These are phyloP conservation scores for Chloroclysta siterata DNA, from an alignment of 2,888 invertebrate genomes.

Conservation along the genomic window DNA sequence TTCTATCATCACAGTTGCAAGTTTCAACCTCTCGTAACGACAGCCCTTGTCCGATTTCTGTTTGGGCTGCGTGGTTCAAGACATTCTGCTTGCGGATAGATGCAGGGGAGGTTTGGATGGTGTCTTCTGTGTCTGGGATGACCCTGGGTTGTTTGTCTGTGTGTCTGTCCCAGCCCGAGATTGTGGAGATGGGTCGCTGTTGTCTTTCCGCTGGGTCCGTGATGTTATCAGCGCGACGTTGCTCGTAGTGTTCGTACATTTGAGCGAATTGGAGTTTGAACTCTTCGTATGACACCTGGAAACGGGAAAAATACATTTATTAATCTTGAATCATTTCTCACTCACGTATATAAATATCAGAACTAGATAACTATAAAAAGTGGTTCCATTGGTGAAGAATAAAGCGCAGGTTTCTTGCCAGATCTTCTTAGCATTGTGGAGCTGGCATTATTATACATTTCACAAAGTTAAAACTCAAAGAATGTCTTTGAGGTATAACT, in stretches of 20 bases:
- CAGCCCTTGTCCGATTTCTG: slow-evolving; percentile 76
- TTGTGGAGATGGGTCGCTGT: slow-evolving; percentile 97
- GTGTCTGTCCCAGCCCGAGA: slow-evolving; percentile 95
- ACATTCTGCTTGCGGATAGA: slow-evolving; percentile 59
- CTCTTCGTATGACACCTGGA: slow-evolving; percentile 97
- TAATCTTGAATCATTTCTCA: too few relatives aligned
- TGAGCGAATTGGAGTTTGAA: slow-evolving; percentile 98
- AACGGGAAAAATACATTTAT: slow-evolving; percentile 24
- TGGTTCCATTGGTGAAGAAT: too few relatives aligned
- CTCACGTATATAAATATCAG: too few relatives aligned
- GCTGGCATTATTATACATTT: too few relatives aligned
- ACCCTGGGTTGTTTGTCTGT: slow-evolving; percentile 49
- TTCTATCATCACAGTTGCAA: slow-evolving; percentile 71
- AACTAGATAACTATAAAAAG: too few relatives aligned
- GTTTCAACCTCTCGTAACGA: slow-evolving; percentile 75
- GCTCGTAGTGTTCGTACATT: slow-evolving; percentile 98
- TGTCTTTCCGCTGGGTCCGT: slow-evolving; percentile 97
- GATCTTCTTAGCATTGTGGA: too few relatives aligned
- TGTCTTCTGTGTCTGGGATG: slow-evolving; percentile 53
- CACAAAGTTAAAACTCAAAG: too few relatives aligned
- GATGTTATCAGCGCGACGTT: slow-evolving; percentile 96
- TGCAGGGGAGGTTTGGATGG: slow-evolving; percentile 53
- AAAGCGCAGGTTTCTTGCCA: too few relatives aligned
- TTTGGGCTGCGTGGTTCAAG: slow-evolving; percentile 77
- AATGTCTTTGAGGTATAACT: too few relatives aligned